Evolutionary conservation across 2,888 invertebrate genomes (phyloP).

Genomic region (Leucania comma): DNA sequence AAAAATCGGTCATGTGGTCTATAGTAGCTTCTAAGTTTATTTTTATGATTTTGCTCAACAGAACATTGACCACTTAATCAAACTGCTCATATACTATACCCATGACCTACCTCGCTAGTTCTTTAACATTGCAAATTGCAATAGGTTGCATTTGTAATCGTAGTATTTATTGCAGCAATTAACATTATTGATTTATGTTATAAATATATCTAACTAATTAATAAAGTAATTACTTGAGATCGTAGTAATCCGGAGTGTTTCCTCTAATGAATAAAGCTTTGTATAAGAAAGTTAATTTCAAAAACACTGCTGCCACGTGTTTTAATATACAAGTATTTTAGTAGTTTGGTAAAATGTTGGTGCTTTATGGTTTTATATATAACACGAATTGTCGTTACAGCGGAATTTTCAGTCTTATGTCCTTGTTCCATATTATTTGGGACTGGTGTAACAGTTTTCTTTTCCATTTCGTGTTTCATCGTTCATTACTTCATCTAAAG

Average conservation of each 20-base stretch:
- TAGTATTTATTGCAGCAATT: background rate
- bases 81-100: background rate
- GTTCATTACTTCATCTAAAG: no score
- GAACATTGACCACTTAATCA: background rate
- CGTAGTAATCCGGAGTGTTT: background rate
- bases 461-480: no score
- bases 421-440: no score
- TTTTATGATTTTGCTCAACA: background rate
- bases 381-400: no score
- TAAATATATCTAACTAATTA: background rate
- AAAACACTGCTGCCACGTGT: no score
- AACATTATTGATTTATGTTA: background rate
- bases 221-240: background rate
- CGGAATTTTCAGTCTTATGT: no score
- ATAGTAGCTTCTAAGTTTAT: background rate
- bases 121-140: background rate
- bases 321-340: no score
- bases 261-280: background rate
- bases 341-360: no score
- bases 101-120: no score
- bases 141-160: no score
- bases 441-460: no score
- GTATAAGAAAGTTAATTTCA: background rate
- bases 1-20: conserved; percentile 1
- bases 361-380: no score